Percentiles rank a stretch among this genome's conserved stretches.
These are phyloP conservation scores for Anomalospiza imberbis DNA, from an alignment of 2,797 vertebrate species.

Conservation along the genomic window DNA sequence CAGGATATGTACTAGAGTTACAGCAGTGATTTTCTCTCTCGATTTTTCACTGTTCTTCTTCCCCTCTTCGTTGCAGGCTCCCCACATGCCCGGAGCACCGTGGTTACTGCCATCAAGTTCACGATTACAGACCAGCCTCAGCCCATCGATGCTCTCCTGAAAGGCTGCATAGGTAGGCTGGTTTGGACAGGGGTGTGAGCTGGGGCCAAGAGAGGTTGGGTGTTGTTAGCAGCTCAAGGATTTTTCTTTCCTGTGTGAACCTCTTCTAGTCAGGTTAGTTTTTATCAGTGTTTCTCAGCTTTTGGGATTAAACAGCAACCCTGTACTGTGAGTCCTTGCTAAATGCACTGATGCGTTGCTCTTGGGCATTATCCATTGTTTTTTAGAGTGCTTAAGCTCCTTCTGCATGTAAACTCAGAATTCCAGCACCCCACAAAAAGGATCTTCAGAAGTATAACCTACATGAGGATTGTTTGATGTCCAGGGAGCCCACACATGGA, in stretches of 20 bases:
- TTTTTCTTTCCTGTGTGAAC: not conserved
- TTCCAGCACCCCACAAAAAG: not conserved
- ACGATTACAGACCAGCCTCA: slow-evolving; percentile 90
- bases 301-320: not conserved
- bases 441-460: not conserved
- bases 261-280: not conserved
- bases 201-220: too few relatives aligned
- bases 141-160: slow-evolving; percentile 85
- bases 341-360: not conserved
- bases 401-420: not conserved
- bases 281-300: not conserved
- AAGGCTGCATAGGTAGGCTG: slow-evolving; percentile 85
- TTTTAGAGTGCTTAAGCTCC: not conserved
- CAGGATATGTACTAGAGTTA: not conserved
- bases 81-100: slow-evolving; percentile 85
- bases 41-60: not conserved
- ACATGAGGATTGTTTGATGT: not conserved
- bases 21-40: not conserved
- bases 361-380: not conserved
- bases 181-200: not conserved
- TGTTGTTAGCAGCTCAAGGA: not conserved
- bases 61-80: slow-evolving; percentile 72
- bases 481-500: not conserved
- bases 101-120: slow-evolving; percentile 91
- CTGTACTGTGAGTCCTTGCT: not conserved